Conservation (phyloP, 2,797 vertebrate species). For the Acropternis orthonyx region DNA sequence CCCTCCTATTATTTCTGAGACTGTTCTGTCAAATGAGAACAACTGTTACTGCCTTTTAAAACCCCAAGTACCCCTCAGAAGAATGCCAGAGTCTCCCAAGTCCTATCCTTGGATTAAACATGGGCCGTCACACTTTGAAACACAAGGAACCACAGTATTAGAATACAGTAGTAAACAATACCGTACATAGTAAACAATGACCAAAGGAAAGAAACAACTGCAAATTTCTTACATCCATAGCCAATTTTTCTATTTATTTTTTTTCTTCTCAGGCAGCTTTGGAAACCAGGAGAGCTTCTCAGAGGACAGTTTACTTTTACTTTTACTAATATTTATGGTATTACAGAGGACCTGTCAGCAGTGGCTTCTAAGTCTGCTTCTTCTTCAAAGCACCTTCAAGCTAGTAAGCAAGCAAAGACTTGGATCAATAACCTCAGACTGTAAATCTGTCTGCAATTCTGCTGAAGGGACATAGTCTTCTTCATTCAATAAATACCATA, state of each 20-base stretch:
- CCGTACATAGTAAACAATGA: neutral
- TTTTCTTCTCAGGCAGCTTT: neutral
- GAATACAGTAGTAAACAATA: neutral
- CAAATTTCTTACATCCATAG: neutral
- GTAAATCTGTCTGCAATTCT: neutral
- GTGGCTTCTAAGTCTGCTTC: neutral
- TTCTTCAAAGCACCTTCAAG: neutral
- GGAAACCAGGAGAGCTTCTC: neutral
- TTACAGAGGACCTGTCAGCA: neutral
- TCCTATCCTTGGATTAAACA: neutral
- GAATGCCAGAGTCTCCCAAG: neutral
- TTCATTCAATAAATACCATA: neutral
- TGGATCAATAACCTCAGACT: neutral
- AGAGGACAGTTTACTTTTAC: neutral
- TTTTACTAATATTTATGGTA: neutral
- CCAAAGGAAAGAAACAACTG: neutral
- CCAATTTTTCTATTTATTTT: neutral
- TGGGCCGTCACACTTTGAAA: neutral
- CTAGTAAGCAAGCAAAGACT: constrained; percentile 1
- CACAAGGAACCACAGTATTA: neutral
- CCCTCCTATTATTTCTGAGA: neutral
- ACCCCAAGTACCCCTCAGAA: neutral
- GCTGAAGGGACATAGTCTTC: neutral
- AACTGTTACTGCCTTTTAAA: neutral
- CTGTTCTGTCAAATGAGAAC: neutral